Conservation (phyloP, 2,888 invertebrate species). For the Hyposoter dolosus region DNA sequence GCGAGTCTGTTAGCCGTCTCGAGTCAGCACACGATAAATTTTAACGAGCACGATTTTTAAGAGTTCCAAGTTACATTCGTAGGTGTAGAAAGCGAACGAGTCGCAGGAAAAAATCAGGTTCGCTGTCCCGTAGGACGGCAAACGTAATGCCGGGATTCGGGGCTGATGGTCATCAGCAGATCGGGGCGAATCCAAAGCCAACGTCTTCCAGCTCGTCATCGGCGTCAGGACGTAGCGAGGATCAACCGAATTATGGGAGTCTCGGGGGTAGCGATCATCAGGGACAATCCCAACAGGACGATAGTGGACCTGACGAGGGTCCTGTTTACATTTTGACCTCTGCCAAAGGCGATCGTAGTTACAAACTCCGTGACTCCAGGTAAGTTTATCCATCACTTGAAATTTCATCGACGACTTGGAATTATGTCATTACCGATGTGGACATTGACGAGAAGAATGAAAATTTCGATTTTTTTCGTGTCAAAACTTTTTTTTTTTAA, state of each 20-base stretch:
- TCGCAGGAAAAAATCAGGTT: slow-evolving; percentile 83
- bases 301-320: slow-evolving; percentile 83
- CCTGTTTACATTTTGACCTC: slow-evolving; percentile 83
- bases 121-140: slow-evolving; percentile 82
- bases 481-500: too few species aligned
- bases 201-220: slow-evolving; percentile 83
- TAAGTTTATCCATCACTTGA: slow-evolving; percentile 77
- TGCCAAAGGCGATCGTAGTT: slow-evolving; percentile 84
- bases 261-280: slow-evolving; percentile 82
- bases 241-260: slow-evolving; percentile 80
- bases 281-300: slow-evolving; percentile 81
- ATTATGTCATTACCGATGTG: too few species aligned
- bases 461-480: not conserved
- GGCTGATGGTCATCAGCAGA: slow-evolving; percentile 71
- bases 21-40: slow-evolving; percentile 18
- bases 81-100: slow-evolving; percentile 82
- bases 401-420: not conserved
- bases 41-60: slow-evolving; percentile 70
- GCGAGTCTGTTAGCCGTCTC: slow-evolving; percentile 24
- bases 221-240: slow-evolving; percentile 83
- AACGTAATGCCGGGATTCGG: slow-evolving; percentile 80
- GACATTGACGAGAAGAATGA: not conserved
- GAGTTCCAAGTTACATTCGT: slow-evolving; percentile 78
- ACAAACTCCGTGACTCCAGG: slow-evolving; percentile 92
- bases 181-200: slow-evolving; percentile 69